A percentile compares a stretch with the other conserved stretches of the same genome.
Evolutionary conservation across 2,113 vertebrate genomes (phyloP).

Genomic region (Tupaia tana): DNA sequence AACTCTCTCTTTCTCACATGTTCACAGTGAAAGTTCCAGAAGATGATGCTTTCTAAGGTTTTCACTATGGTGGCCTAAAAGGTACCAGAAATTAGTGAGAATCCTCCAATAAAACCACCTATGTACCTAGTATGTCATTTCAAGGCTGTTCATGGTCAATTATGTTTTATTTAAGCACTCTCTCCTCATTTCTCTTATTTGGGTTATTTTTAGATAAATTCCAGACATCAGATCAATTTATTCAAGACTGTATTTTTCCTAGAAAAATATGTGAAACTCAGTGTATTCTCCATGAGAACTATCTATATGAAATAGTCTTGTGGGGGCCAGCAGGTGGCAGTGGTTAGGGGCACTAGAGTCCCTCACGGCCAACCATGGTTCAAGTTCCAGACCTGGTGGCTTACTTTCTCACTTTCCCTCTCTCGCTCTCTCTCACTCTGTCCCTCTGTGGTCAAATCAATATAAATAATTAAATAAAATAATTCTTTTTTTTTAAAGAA

Average conservation of each 20-base stretch:
- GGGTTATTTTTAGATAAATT: slow-evolving; percentile 15
- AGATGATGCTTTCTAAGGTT: background rate
- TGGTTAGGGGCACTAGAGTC: too few species aligned
- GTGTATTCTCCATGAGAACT: slow-evolving; percentile 34
- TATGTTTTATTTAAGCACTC: background rate
- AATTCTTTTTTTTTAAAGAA: too few species aligned
- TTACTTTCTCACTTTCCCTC: too few species aligned
- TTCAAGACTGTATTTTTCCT: background rate
- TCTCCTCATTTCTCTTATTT: background rate
- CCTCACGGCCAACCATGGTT: too few species aligned
- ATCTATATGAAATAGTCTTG: background rate
- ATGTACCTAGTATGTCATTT: background rate
- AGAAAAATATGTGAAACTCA: background rate
- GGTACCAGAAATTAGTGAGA: background rate
- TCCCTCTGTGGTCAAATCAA: too few species aligned
- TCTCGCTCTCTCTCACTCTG: too few species aligned
- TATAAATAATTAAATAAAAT: too few species aligned
- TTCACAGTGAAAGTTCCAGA: background rate
- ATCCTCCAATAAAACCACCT: slow-evolving; percentile 11
- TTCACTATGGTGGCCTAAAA: background rate
- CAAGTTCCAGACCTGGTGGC: too few species aligned
- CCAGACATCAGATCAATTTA: background rate
- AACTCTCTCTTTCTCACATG: background rate
- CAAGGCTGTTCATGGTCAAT: background rate
- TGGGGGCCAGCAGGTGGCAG: too few species aligned